These are phyloP conservation scores for Zingel zingel DNA, from an alignment of 2,113 vertebrate genomes.

Conservation along the genomic window DNA sequence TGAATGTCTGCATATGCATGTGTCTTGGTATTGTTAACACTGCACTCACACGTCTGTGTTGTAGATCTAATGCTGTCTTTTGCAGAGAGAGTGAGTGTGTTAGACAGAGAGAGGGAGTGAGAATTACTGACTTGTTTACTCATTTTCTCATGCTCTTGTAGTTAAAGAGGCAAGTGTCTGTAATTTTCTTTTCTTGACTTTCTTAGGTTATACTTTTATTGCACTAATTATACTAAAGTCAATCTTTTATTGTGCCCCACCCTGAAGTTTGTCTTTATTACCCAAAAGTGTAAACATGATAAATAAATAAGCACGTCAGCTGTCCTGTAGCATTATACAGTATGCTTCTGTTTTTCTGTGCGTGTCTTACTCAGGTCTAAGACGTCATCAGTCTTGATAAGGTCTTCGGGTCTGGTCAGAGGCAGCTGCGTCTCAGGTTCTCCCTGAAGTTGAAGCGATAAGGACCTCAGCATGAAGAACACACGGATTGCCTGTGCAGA, in stretches of 20 bases:
- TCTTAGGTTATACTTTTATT: neutral
- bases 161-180: neutral
- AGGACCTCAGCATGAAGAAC: slow-evolving; percentile 95
- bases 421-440: slow-evolving; percentile 96
- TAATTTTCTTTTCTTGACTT: neutral
- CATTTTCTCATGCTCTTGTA: neutral
- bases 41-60: neutral
- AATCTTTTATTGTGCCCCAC: neutral
- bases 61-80: neutral
- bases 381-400: slow-evolving; percentile 97
- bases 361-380: slow-evolving; percentile 95
- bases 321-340: neutral
- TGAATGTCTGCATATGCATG: slow-evolving; percentile 7
- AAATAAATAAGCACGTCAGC: neutral
- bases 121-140: neutral
- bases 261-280: neutral
- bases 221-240: neutral
- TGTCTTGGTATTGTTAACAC: neutral
- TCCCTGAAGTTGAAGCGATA: slow-evolving; percentile 90
- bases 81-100: neutral
- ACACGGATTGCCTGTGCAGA: slow-evolving; percentile 92
- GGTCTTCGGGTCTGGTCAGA: slow-evolving; percentile 93
- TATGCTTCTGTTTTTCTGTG: neutral
- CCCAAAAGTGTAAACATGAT: neutral
- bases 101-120: neutral